phyloP scores from a whole-genome alignment of 2,113 vertebrate genomes.

The Herpetotheres cachinnans region DNA sequence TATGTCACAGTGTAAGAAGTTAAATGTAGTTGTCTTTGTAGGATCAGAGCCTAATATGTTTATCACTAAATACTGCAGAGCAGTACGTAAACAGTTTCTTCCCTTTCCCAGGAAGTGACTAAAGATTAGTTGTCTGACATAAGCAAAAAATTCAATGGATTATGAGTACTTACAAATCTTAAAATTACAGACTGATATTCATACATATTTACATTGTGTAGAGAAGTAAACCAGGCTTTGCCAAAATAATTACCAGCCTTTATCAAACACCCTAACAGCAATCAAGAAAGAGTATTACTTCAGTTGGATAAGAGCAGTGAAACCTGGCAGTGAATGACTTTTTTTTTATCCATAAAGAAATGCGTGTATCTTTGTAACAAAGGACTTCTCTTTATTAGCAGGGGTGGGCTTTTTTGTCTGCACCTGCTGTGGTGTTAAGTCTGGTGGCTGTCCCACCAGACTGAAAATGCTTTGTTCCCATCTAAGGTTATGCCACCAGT shows the following conservation, averaged over 20 bases:
- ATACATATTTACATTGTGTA: not conserved
- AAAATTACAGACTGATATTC: not conserved
- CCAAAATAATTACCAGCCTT: not conserved
- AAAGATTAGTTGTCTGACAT: not conserved
- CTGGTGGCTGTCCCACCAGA: not conserved
- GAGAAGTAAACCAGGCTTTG: not conserved
- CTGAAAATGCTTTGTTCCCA: no score
- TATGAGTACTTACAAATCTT: not conserved
- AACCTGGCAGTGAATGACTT: not conserved
- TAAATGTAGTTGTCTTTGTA: not conserved
- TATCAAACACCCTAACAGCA: not conserved
- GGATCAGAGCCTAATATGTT: not conserved
- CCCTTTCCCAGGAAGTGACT: not conserved
- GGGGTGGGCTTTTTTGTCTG: not conserved
- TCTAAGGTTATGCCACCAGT: no score
- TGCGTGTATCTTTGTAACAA: rapidly evolving
- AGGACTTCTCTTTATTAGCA: not conserved
- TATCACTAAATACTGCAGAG: not conserved
- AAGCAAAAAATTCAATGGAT: not conserved
- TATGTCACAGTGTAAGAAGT: not conserved
- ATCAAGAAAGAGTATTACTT: not conserved
- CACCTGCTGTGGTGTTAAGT: not conserved
- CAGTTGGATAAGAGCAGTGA: not conserved
- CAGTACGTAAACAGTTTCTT: not conserved
- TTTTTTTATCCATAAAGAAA: not conserved